Percentiles rank a stretch among this genome's conserved stretches.
Evolutionary conservation across 2,888 invertebrate genomes (phyloP).

Genomic region (Baccha elongata): DNA sequence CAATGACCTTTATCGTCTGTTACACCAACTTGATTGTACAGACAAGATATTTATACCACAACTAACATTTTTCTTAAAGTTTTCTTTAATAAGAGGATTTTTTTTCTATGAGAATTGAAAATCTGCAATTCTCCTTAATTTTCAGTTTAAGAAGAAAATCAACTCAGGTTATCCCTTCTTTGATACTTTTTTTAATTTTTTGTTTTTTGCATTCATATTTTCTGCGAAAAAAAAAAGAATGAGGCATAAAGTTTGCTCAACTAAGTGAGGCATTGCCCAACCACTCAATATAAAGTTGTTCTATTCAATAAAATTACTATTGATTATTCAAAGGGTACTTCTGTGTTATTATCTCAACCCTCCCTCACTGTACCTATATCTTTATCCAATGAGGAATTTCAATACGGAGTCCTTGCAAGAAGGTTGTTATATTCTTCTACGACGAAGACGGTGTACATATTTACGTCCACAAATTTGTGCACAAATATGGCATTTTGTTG

Average conservation of each 20-base stretch:
- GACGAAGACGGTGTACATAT: no score
- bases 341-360: conserved; percentile 58
- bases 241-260: conserved; percentile 10
- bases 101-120: background rate
- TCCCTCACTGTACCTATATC: background rate
- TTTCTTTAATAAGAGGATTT: no score
- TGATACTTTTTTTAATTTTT: background rate
- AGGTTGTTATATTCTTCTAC: conserved; percentile 26
- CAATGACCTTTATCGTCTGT: no score
- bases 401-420: conserved; percentile 40
- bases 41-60: no score
- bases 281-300: conserved; percentile 57
- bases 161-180: background rate
- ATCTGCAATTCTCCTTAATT: background rate
- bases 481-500: conserved; percentile 73
- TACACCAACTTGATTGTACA: no score
- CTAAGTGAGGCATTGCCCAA: conserved; percentile 4
- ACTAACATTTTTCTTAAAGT: no score
- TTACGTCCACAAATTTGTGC: conserved; percentile 71
- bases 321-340: conserved; percentile 73
- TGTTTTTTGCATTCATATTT: background rate
- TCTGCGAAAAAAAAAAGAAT: background rate
- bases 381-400: conserved; percentile 19
- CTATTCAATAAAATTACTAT: conserved; percentile 73
- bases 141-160: background rate